These are phyloP conservation scores for Drosophila antonietae DNA, from an alignment of 2,888 invertebrate genomes.

Conservation along the genomic window DNA sequence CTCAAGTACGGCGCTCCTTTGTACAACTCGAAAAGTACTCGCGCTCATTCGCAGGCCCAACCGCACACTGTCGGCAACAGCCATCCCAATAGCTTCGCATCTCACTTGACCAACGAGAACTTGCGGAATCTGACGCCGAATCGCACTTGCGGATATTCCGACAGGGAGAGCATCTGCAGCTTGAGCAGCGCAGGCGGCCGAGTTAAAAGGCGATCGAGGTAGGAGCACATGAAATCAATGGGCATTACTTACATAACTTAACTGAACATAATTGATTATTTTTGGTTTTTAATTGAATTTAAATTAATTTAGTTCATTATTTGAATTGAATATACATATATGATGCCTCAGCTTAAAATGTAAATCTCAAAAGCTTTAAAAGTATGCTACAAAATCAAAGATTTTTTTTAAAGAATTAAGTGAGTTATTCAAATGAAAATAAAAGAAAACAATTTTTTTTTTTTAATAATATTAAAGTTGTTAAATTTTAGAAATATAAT, in stretches of 20 bases:
- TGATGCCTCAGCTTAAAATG: too few relatives aligned
- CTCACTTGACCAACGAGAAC: conserved; percentile 68
- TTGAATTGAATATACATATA: neutral
- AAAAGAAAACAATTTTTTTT: too few relatives aligned
- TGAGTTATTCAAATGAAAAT: too few relatives aligned
- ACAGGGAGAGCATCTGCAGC: conserved; percentile 82
- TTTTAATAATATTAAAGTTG: too few relatives aligned
- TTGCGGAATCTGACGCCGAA: conserved; percentile 57
- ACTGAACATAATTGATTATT: too few relatives aligned
- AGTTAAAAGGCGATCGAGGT: conserved; percentile 77
- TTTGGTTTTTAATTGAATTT: neutral
- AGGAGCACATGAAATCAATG: conserved; percentile 1
- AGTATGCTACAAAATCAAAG: conserved; percentile 2
- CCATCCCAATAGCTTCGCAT: conserved; percentile 43
- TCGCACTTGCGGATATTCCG: conserved; percentile 72
- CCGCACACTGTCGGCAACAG: conserved; percentile 60
- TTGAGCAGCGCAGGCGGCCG: conserved; percentile 73
- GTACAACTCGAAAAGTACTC: conserved; percentile 78
- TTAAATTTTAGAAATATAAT: too few relatives aligned
- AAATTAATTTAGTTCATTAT: neutral
- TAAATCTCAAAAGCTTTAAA: neutral
- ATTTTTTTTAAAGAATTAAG: too few relatives aligned
- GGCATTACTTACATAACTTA: neutral
- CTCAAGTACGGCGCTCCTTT: conserved; percentile 78
- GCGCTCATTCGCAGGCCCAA: conserved; percentile 71